Evolutionary conservation across 2,113 vertebrate genomes (phyloP).

Genomic region (Rhabdornis inornatus): DNA sequence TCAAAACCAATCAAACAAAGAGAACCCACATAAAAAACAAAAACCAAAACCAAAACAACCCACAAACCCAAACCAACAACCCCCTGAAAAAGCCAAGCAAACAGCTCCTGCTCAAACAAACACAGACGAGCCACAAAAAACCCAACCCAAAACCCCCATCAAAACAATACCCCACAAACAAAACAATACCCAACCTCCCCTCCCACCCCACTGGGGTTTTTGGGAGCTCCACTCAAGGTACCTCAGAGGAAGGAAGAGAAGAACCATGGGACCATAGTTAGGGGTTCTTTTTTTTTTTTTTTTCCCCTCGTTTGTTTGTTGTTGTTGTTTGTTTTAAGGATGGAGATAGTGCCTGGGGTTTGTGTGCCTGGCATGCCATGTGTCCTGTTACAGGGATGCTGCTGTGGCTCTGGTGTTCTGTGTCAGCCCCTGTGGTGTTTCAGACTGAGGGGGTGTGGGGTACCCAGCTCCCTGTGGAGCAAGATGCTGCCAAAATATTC

Average conservation of each 20-base stretch:
- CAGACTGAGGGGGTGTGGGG: background rate
- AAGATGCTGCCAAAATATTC: background rate
- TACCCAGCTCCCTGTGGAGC: rapidly evolving
- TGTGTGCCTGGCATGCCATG: background rate
- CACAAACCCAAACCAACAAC: background rate
- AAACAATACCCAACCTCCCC: background rate
- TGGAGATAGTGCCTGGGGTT: background rate
- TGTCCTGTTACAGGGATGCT: background rate
- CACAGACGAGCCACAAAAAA: background rate
- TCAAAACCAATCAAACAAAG: background rate
- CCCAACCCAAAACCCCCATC: background rate
- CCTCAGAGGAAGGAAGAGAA: background rate
- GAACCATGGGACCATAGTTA: too few relatives aligned
- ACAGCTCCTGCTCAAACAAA: rapidly evolving
- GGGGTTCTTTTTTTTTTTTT: too few relatives aligned
- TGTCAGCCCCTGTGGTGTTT: background rate
- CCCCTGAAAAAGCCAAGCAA: background rate
- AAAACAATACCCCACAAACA: background rate
- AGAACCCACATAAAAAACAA: background rate
- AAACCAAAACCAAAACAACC: too few relatives aligned
- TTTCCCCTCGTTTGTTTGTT: too few relatives aligned
- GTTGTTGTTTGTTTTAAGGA: too few relatives aligned
- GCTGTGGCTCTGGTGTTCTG: background rate
- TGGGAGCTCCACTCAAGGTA: background rate
- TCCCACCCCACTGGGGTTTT: background rate